A percentile compares a stretch with the other conserved stretches of the same genome.
Conservation (phyloP, 2,113 vertebrate genomes). For the Thryonomys swinderianus region DNA sequence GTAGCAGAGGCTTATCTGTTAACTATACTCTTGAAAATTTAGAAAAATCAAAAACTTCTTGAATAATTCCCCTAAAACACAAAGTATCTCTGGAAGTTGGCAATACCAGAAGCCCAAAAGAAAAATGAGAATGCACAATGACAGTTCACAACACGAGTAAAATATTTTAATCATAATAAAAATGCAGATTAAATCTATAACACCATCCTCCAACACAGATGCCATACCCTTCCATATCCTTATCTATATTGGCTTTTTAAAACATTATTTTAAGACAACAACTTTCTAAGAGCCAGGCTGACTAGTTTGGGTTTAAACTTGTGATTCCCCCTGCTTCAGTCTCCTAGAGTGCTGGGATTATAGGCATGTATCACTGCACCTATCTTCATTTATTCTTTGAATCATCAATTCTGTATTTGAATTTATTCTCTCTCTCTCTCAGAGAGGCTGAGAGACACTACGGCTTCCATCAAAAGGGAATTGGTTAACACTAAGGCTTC, state of each 20-base stretch:
- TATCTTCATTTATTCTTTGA: background rate
- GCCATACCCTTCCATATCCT: background rate
- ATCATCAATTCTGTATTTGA: background rate
- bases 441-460: too few relatives aligned
- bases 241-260: background rate
- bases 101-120: background rate
- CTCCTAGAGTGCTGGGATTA: background rate
- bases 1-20: background rate
- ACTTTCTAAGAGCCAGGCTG: background rate
- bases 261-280: background rate
- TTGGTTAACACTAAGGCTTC: constrained; percentile 25
- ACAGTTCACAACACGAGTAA: constrained; percentile 9
- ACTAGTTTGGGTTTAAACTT: background rate
- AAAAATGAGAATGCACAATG: constrained; percentile 20
- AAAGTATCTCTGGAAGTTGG: constrained; percentile 41
- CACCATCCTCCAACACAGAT: constrained; percentile 2
- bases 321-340: background rate
- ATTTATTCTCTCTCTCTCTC: background rate
- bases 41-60: constrained; percentile 6
- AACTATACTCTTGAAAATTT: constrained; percentile 5
- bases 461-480: background rate
- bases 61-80: constrained; percentile 46
- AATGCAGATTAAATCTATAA: constrained; percentile 51
- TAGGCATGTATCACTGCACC: background rate
- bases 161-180: constrained; percentile 31